Evolutionary conservation across 2,113 vertebrate genomes (phyloP).

Genomic region (Anarrhichthys ocellatus): DNA sequence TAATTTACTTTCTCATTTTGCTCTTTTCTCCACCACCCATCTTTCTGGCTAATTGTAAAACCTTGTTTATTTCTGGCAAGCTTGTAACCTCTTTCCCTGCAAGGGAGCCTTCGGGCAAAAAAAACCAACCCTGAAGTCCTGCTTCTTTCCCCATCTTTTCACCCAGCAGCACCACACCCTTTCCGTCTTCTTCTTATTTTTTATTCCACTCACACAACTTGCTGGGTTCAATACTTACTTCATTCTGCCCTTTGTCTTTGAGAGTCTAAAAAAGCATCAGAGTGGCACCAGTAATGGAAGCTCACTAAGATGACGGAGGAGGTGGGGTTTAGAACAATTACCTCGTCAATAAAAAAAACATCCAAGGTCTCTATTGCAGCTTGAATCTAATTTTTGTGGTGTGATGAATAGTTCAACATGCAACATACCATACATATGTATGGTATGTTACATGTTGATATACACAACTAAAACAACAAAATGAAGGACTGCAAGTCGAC

Average conservation of each 20-base stretch:
- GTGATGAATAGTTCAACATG: background rate
- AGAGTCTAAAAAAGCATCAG: slow-evolving; percentile 26
- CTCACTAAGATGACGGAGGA: background rate
- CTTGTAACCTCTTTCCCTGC: slow-evolving; percentile 52
- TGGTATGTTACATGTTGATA: background rate
- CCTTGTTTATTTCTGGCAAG: slow-evolving; percentile 58
- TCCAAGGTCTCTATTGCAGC: slow-evolving; percentile 1
- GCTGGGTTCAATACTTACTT: slow-evolving; percentile 49
- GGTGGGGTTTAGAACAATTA: background rate
- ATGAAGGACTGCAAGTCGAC: background rate
- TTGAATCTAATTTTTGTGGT: background rate
- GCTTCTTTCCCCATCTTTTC: slow-evolving; percentile 36
- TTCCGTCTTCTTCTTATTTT: background rate
- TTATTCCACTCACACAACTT: slow-evolving; percentile 44
- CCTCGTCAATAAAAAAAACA: background rate
- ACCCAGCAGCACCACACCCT: slow-evolving; percentile 40
- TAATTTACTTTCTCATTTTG: slow-evolving; percentile 18
- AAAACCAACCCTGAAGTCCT: slow-evolving; percentile 42
- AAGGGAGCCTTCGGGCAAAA: slow-evolving; percentile 54
- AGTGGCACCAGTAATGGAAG: slow-evolving; percentile 15
- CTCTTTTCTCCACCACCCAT: slow-evolving; percentile 1
- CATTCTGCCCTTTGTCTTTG: slow-evolving; percentile 35
- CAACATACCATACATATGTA: background rate
- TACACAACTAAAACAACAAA: background rate
- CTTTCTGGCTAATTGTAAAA: slow-evolving; percentile 73